Evolutionary conservation across 1,140 invertebrate species (phyloP).

Genomic region (Acromyrmex echinatior): DNA sequence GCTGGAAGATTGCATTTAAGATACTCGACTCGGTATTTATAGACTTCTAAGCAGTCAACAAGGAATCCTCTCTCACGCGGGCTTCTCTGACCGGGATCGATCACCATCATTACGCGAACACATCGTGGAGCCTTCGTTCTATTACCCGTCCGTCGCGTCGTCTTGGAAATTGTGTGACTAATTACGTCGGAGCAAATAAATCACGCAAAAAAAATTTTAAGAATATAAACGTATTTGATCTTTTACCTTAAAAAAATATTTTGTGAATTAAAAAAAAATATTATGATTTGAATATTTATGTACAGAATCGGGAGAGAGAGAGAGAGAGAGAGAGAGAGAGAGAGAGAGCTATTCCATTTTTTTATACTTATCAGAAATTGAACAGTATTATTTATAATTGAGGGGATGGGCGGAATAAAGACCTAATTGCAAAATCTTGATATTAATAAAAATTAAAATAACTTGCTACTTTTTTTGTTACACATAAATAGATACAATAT

Average conservation of each 20-base stretch:
- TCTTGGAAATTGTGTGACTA: slow-evolving; percentile 26
- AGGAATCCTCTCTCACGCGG: not conserved
- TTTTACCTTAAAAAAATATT: not conserved
- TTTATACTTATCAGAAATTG: not conserved
- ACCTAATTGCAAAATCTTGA: no score
- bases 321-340: not conserved
- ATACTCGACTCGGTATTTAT: slow-evolving; percentile 68
- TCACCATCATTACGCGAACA: slow-evolving; percentile 57
- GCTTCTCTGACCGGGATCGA: slow-evolving; percentile 49
- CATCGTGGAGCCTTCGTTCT: slow-evolving; percentile 9
- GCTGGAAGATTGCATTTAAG: slow-evolving; percentile 68
- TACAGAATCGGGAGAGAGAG: not conserved
- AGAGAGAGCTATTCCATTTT: not conserved
- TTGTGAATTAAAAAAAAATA: not conserved
- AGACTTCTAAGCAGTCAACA: slow-evolving; percentile 61
- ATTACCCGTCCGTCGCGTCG: not conserved
- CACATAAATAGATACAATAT: no score
- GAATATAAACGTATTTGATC: not conserved
- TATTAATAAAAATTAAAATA: no score
- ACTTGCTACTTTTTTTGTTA: no score
- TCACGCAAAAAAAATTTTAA: slow-evolving; percentile 7
- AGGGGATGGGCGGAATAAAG: no score
- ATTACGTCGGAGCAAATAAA: not conserved
- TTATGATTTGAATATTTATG: slow-evolving; percentile 20
- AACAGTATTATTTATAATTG: not conserved